Evolutionary conservation across 1,140 invertebrate species (phyloP), one percentile per base, ranked within the genome.

Genomic region (Drosophila pectinifera): DNA sequence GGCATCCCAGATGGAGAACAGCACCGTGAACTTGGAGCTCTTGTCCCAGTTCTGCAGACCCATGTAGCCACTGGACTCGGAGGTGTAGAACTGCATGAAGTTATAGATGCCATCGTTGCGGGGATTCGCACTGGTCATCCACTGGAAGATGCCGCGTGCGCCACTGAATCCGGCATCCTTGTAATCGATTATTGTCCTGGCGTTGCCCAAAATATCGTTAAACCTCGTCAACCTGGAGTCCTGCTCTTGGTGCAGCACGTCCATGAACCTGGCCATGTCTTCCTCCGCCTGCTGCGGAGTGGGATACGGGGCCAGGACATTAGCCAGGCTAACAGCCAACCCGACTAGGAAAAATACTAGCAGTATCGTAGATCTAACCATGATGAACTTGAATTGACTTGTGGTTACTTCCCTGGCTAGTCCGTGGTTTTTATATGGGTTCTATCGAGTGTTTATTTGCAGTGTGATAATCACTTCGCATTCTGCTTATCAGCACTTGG

Each of bases 1-100:
- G 0, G 67, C 70, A 72, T 73, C 65, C 70, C 70, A 73, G n/a
- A 73, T 41, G 22, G 67, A 72, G 14, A 73, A 73, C 0, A 72
- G n/a, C 2, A 73, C 24, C 34, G 54, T 59, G 1, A 38, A 73
- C 34, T 72, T 73, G 18, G 65, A 72, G 34, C 70, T 73, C 28
- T 59, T 72, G 4, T 59, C 70, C 39, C 69, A 73, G 20, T 61
- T 73, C 10, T 72, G 70, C 4, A 73, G 7, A 0, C 70, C 70
- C 0, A 73, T 61, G 4, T 73, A 73, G 20, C 70, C 70, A 36
- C 56, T 61, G 3, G 70, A 58, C 45, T 73, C 54, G 16, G n/a
- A 2, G 24, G 70, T 61, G 26, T 38, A 72, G 48, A 73, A 73
- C 18, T 73, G 67, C 16, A 73, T 18, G 13, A 73, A 73, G 16